Evolutionary conservation across 2,888 invertebrate genomes (phyloP).

Genomic region (Ligdia adustata): DNA sequence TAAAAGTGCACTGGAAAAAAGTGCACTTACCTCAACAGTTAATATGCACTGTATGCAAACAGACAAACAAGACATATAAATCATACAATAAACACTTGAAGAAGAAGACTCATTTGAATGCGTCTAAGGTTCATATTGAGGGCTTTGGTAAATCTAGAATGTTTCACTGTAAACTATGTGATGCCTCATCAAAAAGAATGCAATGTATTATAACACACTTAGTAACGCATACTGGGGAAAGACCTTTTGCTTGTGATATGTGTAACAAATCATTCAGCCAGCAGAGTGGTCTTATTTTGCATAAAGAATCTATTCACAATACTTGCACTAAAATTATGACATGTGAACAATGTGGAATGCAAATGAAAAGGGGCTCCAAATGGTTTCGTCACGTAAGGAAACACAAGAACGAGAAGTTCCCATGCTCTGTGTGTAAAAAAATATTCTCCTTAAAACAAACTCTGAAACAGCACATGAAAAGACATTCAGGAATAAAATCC

Average conservation of each 20-base stretch:
- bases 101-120: constrained; percentile 24
- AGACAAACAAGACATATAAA: constrained; percentile 38
- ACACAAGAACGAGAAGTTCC: background rate
- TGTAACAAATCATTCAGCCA: constrained; percentile 61
- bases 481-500: constrained; percentile 17
- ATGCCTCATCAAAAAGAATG: constrained; percentile 50
- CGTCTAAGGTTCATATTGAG: constrained; percentile 28
- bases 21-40: constrained; percentile 43
- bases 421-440: background rate
- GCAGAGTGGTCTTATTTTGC: constrained; percentile 53
- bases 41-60: constrained; percentile 46
- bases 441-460: background rate
- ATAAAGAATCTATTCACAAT: constrained; percentile 58
- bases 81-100: constrained; percentile 37
- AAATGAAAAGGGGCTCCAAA: constrained; percentile 52
- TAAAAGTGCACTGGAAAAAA: constrained; percentile 58
- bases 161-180: constrained; percentile 51
- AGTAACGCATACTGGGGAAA: constrained; percentile 58
- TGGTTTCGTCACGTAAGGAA: constrained; percentile 19
- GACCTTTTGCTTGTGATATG: constrained; percentile 56
- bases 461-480: background rate
- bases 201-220: constrained; percentile 60
- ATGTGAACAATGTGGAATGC: constrained; percentile 67
- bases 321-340: constrained; percentile 51
- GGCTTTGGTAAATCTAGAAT: constrained; percentile 29